Evolutionary conservation across 2,888 invertebrate genomes (phyloP), one percentile per base, ranked within the genome.

Genomic region (Perizoma affinitatum): DNA sequence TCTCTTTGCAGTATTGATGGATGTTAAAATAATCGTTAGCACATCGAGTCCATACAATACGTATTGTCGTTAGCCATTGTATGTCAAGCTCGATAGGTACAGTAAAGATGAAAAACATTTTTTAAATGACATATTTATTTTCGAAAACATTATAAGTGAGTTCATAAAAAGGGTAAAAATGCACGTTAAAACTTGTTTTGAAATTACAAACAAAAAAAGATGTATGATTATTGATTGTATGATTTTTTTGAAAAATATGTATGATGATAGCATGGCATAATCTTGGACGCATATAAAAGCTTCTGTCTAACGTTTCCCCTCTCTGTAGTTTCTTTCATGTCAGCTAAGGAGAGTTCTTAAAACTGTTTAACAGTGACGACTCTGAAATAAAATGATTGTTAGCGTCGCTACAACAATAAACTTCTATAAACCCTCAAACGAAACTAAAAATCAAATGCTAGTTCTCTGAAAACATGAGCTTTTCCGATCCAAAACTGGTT

Each of bases 21-120:
- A 65, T 61, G 58, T 52, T 58, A 64, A 42, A 65, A 55, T 61
- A 61, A 65, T 61, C 61, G 61, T 61, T 65, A 58, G 55, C 53
- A 53, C 55, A 55, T 49, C 48, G 45, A 55, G 48, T 41, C 54
- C 52, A 54, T 46, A 52, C 57, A 64, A 45, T 54, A 54, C 48
- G 42, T 22, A 22, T 1, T 3, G 22, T 61, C 54, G 60, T 60
- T 57, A 63, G 35, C 43, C 56, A 41, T 50, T 53, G 52, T 54
- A 60, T 53, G 63, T 54, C 49, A 48, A 53, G 34, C 50, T 58
- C 55, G 33, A 54, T 51, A 54, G n/a, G 63, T 60, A 63, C 56
- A 40, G 48, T 43, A 11, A 41, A 7, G 6, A 6, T 40, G 6
- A 57, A 57, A 60, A 52, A 69, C 59, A n/a, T 22, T 22, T 67